Evolutionary conservation across 2,888 invertebrate genomes (phyloP), one percentile per base, ranked within the genome.

Genomic region (Acanthococcus lagerstroemiae): DNA sequence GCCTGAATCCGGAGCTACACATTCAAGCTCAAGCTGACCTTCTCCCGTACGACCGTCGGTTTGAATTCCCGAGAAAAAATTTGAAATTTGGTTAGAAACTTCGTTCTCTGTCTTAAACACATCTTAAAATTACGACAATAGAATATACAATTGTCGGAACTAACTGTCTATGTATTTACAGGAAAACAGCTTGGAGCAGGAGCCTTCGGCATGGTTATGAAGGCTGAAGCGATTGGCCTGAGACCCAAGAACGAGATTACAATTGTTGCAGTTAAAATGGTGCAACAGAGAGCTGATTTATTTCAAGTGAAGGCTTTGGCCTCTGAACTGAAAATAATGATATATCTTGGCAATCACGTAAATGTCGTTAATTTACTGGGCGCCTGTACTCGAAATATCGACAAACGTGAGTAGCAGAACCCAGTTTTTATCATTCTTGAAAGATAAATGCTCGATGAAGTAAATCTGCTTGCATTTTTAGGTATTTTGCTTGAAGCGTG

Each of bases 301-400:
- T 84, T 86, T 70, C 87, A 90, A 72, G 87, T 95, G 69, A 87
- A 87, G 74, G 93, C 95, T 0, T 78, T 96, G 50, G 87, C 91
- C 25, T 90, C 93, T 0, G 96, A 96, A 76, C 79, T 96, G 21
- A 96, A 96, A 79, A 95, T 96, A 68, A 90, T 96, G 88, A 88
- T 91, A 5, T 94, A 96, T 77, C 80, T 96, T 70, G 95, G 95
- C 0, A 88, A 90, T 73, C 95, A 96, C 77, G 78, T 95, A 55
- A 96, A 96, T 76, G 93, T 96, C 48, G 92, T 96, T 1, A 95
- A 95, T 78, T 80, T 96, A 55, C 81, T 96, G 21, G 96, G 96
- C 54, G 95, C 95, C 19, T 91, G 92, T 69, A 96, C 95, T 0
- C 90, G 89, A 75, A 87, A 92, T 75, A 87, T 94, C 68, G 84